phyloP scores from a whole-genome alignment of 2,888 invertebrate species.

The Brachyptera risi region DNA sequence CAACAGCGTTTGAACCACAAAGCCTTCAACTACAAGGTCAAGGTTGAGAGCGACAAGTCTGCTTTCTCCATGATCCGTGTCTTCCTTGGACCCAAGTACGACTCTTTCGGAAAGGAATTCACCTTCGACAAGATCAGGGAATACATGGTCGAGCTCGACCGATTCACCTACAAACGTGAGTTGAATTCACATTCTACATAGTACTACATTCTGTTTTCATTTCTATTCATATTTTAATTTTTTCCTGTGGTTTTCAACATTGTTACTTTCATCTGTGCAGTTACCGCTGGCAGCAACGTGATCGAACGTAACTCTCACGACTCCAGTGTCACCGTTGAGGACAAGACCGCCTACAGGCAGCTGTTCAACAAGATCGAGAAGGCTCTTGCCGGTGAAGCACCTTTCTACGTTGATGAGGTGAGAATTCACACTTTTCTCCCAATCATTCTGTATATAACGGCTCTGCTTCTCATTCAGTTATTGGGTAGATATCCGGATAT shows the following conservation, averaged over 20 bases:
- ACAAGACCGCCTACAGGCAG: slow-evolving; percentile 60
- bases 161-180: slow-evolving; percentile 54
- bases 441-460: no score
- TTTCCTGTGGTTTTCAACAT: slow-evolving; percentile 29
- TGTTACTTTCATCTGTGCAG: slow-evolving; percentile 13
- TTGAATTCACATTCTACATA: slow-evolving; percentile 17
- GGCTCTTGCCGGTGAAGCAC: slow-evolving; percentile 50
- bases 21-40: slow-evolving; percentile 58
- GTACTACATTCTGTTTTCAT: not conserved
- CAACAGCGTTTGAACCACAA: slow-evolving; percentile 69
- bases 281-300: slow-evolving; percentile 61
- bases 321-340: slow-evolving; percentile 58
- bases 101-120: slow-evolving; percentile 51
- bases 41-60: slow-evolving; percentile 56
- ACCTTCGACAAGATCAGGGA: slow-evolving; percentile 53
- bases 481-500: no score
- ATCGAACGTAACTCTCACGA: slow-evolving; percentile 65
- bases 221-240: slow-evolving; percentile 26
- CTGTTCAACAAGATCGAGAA: slow-evolving; percentile 59
- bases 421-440: not conserved
- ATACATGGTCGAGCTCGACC: slow-evolving; percentile 59
- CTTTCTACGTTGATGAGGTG: slow-evolving; percentile 45
- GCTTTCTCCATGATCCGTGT: slow-evolving; percentile 57
- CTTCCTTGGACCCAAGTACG: slow-evolving; percentile 67
- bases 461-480: no score